A percentile compares a stretch with the other conserved stretches of the same genome.
Conservation (phyloP, 2,797 vertebrate genomes). For the Chloroceryle amazona region DNA sequence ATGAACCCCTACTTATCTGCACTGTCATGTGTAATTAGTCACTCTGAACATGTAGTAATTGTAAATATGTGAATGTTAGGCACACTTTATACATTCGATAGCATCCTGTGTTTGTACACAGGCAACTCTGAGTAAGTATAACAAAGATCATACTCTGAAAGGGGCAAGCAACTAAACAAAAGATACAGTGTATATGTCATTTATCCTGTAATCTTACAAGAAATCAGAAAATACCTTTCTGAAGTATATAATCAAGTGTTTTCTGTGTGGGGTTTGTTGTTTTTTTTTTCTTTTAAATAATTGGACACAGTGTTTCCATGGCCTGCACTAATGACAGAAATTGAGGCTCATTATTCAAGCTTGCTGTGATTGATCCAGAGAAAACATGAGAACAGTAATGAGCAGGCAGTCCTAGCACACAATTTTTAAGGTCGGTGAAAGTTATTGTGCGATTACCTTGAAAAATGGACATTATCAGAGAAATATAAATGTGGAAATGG, state of each 20-base stretch:
- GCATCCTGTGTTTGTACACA: conserved; percentile 5
- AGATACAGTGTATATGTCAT: not conserved
- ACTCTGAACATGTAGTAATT: not conserved
- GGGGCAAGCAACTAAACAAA: not conserved
- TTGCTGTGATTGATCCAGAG: conserved; percentile 31
- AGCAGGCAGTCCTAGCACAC: not conserved
- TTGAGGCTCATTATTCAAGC: conserved; percentile 30
- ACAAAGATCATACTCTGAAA: not conserved
- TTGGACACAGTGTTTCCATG: not conserved
- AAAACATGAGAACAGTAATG: not conserved
- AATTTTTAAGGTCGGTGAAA: conserved; percentile 21
- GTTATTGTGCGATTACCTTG: not conserved
- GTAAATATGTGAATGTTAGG: conserved; percentile 17
- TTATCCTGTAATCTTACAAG: not conserved
- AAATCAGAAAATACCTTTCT: not conserved
- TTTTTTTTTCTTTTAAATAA: not conserved
- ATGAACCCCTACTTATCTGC: conserved; percentile 7
- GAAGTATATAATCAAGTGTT: not conserved
- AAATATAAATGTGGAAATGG: not conserved
- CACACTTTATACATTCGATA: not conserved
- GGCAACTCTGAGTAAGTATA: not conserved
- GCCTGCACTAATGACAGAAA: conserved; percentile 17
- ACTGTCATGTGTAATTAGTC: conserved; percentile 39
- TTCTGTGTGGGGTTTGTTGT: not conserved
- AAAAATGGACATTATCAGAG: not conserved